A percentile compares a stretch with the other conserved stretches of the same genome.
Evolutionary conservation across 2,888 invertebrate species (phyloP).

Genomic region (Omphaloscelis lunosa): DNA sequence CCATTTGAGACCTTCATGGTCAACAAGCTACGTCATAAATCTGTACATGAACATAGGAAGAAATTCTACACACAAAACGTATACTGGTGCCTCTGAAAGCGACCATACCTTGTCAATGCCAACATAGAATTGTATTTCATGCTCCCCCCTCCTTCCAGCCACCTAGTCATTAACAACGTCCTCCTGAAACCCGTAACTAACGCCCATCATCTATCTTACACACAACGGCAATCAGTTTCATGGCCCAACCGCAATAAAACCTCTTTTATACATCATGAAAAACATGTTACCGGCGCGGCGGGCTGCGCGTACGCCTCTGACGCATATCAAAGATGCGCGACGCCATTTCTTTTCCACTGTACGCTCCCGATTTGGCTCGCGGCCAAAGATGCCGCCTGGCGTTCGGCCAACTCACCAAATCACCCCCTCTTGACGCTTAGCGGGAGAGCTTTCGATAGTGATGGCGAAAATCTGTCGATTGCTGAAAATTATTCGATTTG

Average conservation of each 20-base stretch:
- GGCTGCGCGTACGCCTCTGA: conserved; percentile 86
- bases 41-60: too few species aligned
- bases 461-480: conserved; percentile 59
- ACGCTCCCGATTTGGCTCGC: conserved; percentile 83
- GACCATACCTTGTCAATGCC: not conserved
- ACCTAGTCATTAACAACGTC: conserved; percentile 26
- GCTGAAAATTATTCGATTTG: conserved; percentile 4
- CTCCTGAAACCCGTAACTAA: conserved; percentile 27
- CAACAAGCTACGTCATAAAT: not conserved
- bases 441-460: conserved; percentile 68
- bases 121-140: conserved; percentile 12
- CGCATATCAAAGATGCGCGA: conserved; percentile 90
- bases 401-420: conserved; percentile 82
- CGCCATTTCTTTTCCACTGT: conserved; percentile 87
- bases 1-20: not conserved
- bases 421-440: conserved; percentile 79
- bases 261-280: conserved; percentile 72
- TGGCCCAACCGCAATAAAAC: conserved; percentile 68
- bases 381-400: conserved; percentile 89
- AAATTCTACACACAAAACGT: not conserved
- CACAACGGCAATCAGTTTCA: conserved; percentile 63
- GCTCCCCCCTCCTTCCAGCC: not conserved
- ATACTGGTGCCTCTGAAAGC: not conserved
- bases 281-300: conserved; percentile 66
- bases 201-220: conserved; percentile 43